These are phyloP conservation scores for Cremastinae sp. DNA, from an alignment of 2,888 invertebrate genomes.

Conservation along the genomic window DNA sequence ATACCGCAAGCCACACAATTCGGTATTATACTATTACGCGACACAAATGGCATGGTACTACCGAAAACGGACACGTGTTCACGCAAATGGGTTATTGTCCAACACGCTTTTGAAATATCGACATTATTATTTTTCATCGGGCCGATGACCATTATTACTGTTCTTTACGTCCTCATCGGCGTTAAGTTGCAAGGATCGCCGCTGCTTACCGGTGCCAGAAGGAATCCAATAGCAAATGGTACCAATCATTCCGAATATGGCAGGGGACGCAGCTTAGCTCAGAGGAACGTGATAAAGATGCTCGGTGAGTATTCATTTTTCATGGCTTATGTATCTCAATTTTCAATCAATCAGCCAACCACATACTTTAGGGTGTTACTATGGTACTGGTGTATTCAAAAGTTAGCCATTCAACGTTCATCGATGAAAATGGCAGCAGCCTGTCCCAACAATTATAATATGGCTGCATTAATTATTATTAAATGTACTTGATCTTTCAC, in stretches of 20 bases:
- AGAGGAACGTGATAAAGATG: slow-evolving; percentile 88
- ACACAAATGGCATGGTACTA: slow-evolving; percentile 77
- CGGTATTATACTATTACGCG: slow-evolving; percentile 84
- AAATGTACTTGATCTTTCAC: no score
- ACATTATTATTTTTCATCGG: slow-evolving; percentile 91
- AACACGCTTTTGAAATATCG: slow-evolving; percentile 90
- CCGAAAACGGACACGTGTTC: slow-evolving; percentile 83
- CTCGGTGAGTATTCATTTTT: slow-evolving; percentile 86
- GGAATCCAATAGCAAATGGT: slow-evolving; percentile 81
- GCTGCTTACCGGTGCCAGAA: slow-evolving; percentile 81
- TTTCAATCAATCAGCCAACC: no score
- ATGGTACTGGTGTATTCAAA: no score
- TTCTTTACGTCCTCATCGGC: slow-evolving; percentile 90
- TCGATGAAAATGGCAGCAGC: no score
- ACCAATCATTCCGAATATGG: slow-evolving; percentile 82
- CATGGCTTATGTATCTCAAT: background rate
- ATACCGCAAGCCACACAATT: slow-evolving; percentile 91
- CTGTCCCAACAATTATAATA: no score
- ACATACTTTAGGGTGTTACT: no score
- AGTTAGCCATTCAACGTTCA: no score
- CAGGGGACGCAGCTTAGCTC: slow-evolving; percentile 80
- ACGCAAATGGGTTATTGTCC: slow-evolving; percentile 83
- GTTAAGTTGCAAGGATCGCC: slow-evolving; percentile 85
- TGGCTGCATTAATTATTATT: no score
- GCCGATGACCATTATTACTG: slow-evolving; percentile 92